A percentile compares a stretch with the other conserved stretches of the same genome.
Conservation (phyloP, 2,113 vertebrate genomes). For the Nerophis ophidion region DNA sequence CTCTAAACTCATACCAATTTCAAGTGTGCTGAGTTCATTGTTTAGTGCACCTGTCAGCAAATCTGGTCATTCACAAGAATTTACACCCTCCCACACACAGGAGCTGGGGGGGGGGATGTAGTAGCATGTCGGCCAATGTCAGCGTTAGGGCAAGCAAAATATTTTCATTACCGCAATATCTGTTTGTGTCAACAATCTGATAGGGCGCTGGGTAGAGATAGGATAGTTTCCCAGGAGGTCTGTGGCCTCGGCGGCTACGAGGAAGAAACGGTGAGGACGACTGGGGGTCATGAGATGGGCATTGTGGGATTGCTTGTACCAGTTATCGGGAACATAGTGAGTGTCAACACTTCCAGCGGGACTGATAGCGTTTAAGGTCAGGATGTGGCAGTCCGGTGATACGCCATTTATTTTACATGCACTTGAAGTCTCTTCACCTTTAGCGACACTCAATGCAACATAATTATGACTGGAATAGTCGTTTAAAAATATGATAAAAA, state of each 20-base stretch:
- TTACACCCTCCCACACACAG: slow-evolving; percentile 59
- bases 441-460: not conserved
- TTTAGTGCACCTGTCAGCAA: slow-evolving; percentile 62
- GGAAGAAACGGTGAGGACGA: not conserved
- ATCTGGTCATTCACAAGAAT: slow-evolving; percentile 36
- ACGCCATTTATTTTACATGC: slow-evolving; percentile 14
- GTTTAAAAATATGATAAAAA: not conserved
- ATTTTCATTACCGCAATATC: slow-evolving; percentile 85
- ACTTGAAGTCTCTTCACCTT: not conserved
- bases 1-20: slow-evolving; percentile 8
- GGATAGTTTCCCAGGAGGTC: slow-evolving; percentile 74
- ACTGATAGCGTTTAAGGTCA: slow-evolving; percentile 57
- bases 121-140: slow-evolving; percentile 75
- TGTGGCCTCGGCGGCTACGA: slow-evolving; percentile 35
- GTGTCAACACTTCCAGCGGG: slow-evolving; percentile 60
- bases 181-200: slow-evolving; percentile 83
- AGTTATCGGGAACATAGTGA: slow-evolving; percentile 66
- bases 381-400: slow-evolving; percentile 44
- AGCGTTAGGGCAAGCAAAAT: slow-evolving; percentile 83
- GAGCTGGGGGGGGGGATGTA: slow-evolving; percentile 78
- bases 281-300: slow-evolving; percentile 21
- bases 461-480: not conserved
- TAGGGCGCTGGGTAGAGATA: slow-evolving; percentile 68
- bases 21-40: slow-evolving; percentile 23
- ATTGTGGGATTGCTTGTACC: slow-evolving; percentile 47